These are phyloP conservation scores for Peromyscus maniculatus DNA, from an alignment of 2,113 vertebrate genomes.

Conservation along the genomic window DNA sequence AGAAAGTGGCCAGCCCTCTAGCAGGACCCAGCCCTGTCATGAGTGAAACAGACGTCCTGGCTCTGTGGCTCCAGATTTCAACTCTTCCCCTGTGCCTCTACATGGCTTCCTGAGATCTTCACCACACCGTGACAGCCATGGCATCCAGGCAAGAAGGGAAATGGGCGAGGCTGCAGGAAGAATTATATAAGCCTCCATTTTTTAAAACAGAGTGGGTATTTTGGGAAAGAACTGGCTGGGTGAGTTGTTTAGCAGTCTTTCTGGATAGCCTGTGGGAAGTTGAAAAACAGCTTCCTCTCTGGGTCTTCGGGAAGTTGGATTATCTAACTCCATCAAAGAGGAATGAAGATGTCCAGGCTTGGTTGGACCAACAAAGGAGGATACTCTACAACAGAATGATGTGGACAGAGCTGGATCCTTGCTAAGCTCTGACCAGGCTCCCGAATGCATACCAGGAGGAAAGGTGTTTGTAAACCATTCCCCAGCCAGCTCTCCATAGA, in stretches of 20 bases:
- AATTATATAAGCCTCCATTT: constrained; percentile 79
- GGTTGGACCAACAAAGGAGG: not conserved
- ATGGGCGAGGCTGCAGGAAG: constrained; percentile 50
- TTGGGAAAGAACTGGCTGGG: constrained; percentile 69
- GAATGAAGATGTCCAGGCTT: not conserved
- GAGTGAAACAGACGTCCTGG: not conserved
- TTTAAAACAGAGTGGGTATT: constrained; percentile 65
- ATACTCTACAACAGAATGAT: rapidly evolving
- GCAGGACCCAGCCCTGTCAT: not conserved
- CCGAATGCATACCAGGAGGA: not conserved
- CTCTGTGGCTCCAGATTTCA: not conserved
- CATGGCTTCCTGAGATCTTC: not conserved
- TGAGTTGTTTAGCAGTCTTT: not conserved
- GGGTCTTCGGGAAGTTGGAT: not conserved
- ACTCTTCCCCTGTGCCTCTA: not conserved
- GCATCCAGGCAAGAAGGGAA: constrained; percentile 36
- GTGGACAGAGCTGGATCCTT: not conserved
- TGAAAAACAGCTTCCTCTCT: not conserved
- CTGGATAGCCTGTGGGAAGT: constrained; percentile 4
- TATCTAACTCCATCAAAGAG: not conserved
- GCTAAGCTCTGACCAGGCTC: rapidly evolving
- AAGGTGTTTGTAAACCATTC: not conserved
- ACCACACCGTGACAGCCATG: constrained; percentile 5
- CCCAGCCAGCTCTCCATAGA: not conserved
- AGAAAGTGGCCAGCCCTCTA: not conserved